Conservation (phyloP, 2,797 vertebrate genomes). For the Sebastes variabilis region DNA sequence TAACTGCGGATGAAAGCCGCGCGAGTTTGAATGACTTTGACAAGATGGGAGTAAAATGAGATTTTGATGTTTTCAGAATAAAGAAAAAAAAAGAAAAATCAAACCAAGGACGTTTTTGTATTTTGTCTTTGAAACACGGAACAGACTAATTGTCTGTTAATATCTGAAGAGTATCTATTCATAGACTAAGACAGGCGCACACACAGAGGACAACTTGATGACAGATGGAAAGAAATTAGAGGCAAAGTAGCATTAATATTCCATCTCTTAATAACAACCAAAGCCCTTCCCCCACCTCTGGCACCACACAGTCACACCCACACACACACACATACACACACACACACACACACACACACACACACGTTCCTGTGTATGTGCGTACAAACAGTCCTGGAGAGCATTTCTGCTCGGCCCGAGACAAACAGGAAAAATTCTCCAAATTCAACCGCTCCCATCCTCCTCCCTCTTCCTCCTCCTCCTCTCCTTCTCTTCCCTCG, state of each 20-base stretch:
- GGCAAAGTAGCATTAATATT: constrained; percentile 80
- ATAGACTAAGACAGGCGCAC: constrained; percentile 55
- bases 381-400: constrained; percentile 44
- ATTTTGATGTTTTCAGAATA: constrained; percentile 69
- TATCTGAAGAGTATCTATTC: constrained; percentile 69
- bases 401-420: constrained; percentile 35
- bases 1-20: constrained; percentile 57
- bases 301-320: constrained; percentile 30
- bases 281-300: constrained; percentile 62
- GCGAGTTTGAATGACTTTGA: constrained; percentile 67
- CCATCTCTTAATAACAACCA: constrained; percentile 71
- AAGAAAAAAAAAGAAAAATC: constrained; percentile 45
- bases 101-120: constrained; percentile 67
- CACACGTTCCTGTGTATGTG: background rate
- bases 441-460: constrained; percentile 45
- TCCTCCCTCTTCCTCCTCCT: constrained; percentile 30
- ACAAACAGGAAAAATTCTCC: constrained; percentile 56
- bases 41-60: constrained; percentile 53
- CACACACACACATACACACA: constrained; percentile 3
- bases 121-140: constrained; percentile 66
- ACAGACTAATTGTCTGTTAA: constrained; percentile 75
- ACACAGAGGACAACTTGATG: constrained; percentile 65
- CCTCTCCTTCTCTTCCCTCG: background rate
- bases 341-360: background rate
- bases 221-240: constrained; percentile 82